Percentiles rank a stretch among this genome's conserved stretches.
Evolutionary conservation across 2,113 vertebrate species (phyloP).

Genomic region (Bostrychus sinensis): DNA sequence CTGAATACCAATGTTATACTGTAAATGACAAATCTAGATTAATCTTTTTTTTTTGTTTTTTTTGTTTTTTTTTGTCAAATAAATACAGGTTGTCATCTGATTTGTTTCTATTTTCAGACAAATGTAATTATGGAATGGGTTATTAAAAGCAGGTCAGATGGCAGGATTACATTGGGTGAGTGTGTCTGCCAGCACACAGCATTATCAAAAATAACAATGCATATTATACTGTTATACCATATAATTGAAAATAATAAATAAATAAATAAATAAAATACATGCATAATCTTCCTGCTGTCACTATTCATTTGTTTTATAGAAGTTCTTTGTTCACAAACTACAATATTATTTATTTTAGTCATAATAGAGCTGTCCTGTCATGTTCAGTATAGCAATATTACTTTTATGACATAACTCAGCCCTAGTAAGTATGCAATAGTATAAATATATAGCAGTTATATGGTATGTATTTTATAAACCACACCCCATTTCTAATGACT

Average conservation of each 20-base stretch:
- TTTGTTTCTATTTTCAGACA: not conserved
- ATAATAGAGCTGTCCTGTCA: not conserved
- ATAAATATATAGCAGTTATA: not conserved
- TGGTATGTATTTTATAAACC: not conserved
- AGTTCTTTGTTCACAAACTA: not conserved
- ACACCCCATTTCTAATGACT: conserved; percentile 1
- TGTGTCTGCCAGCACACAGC: not conserved
- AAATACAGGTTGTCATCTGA: not conserved
- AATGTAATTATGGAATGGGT: conserved; percentile 31
- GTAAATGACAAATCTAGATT: too few relatives aligned
- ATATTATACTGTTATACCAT: too few relatives aligned
- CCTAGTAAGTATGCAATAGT: not conserved
- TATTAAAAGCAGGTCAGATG: conserved; percentile 17
- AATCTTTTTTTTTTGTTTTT: too few relatives aligned
- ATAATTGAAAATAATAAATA: too few relatives aligned
- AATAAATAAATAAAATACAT: too few relatives aligned
- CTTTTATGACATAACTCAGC: too few relatives aligned
- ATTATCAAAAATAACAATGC: not conserved
- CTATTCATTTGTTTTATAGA: too few relatives aligned
- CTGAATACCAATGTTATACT: too few relatives aligned
- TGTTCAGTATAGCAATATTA: too few relatives aligned
- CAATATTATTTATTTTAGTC: not conserved
- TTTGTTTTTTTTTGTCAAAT: not conserved
- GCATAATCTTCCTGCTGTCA: too few relatives aligned
- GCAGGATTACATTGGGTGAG: conserved; percentile 10